These are phyloP conservation scores for Helicoverpa assulta DNA, from an alignment of 2,888 invertebrate genomes.

Conservation along the genomic window DNA sequence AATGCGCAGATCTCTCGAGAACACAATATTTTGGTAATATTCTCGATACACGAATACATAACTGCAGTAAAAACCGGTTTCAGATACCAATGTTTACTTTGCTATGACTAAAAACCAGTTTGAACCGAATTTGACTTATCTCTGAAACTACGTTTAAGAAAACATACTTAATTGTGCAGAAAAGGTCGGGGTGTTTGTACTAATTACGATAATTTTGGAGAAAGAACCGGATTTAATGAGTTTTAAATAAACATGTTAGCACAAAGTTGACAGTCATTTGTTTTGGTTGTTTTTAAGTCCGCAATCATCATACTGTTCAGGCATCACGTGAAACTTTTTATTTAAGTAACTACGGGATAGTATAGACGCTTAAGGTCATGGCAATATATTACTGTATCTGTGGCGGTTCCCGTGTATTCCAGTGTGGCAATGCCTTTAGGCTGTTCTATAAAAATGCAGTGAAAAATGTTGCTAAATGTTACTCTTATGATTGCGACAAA, in stretches of 20 bases:
- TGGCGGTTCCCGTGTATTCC: no score
- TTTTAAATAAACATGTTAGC: neutral
- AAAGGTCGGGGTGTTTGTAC: conserved; percentile 16
- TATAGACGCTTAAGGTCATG: no score
- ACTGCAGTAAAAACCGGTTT: conserved; percentile 12
- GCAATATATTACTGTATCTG: no score
- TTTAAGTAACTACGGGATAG: no score
- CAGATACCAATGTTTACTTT: conserved; percentile 3
- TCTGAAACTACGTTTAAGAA: neutral
- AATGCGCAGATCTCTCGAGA: neutral
- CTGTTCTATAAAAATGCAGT: no score
- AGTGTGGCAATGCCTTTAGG: no score
- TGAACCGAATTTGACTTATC: conserved; percentile 13
- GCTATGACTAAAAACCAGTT: conserved; percentile 5
- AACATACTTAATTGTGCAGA: neutral
- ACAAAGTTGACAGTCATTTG: neutral
- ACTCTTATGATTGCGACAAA: no score
- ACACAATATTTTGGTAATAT: neutral
- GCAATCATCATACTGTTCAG: no score
- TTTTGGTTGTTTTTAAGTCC: neutral
- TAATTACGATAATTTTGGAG: neutral
- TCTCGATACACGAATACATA: neutral
- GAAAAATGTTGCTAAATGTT: no score
- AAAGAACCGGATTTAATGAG: conserved; percentile 18
- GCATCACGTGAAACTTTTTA: no score